These are phyloP conservation scores for Zaprionus africanus DNA, from an alignment of 1,140 invertebrate genomes.

Conservation along the genomic window DNA sequence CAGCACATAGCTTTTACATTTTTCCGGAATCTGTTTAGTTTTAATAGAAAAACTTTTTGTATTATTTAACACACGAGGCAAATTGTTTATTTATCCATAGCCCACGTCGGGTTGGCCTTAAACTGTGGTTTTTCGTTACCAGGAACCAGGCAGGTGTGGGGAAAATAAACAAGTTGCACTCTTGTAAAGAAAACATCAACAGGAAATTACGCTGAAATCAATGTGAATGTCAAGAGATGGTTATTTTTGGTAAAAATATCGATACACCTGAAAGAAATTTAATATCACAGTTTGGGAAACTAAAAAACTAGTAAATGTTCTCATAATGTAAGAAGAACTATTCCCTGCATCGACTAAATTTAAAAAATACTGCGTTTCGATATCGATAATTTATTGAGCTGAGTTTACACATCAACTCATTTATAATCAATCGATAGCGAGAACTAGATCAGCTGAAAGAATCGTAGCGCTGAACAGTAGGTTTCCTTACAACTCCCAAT, in stretches of 20 bases:
- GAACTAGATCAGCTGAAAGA: neutral
- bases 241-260: neutral
- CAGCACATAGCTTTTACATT: slow-evolving; percentile 25
- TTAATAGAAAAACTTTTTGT: slow-evolving; percentile 8
- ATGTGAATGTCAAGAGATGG: slow-evolving; percentile 7
- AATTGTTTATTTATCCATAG: slow-evolving; percentile 61
- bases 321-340: too few species aligned
- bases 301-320: neutral
- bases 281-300: neutral
- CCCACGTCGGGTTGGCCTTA: slow-evolving; percentile 17
- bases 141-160: slow-evolving; percentile 18
- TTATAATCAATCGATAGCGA: neutral
- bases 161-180: slow-evolving; percentile 6
- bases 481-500: neutral
- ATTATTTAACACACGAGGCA: neutral
- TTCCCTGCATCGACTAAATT: neutral
- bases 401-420: too few species aligned
- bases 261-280: neutral
- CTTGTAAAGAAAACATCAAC: slow-evolving; percentile 23
- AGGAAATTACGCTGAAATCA: slow-evolving; percentile 19
- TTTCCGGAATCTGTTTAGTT: slow-evolving; percentile 32
- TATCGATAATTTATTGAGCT: neutral
- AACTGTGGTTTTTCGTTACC: slow-evolving; percentile 44
- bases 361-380: neutral
- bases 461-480: neutral